These are phyloP conservation scores for Gila orcuttii DNA, from an alignment of 2,113 vertebrate genomes.

Conservation along the genomic window DNA sequence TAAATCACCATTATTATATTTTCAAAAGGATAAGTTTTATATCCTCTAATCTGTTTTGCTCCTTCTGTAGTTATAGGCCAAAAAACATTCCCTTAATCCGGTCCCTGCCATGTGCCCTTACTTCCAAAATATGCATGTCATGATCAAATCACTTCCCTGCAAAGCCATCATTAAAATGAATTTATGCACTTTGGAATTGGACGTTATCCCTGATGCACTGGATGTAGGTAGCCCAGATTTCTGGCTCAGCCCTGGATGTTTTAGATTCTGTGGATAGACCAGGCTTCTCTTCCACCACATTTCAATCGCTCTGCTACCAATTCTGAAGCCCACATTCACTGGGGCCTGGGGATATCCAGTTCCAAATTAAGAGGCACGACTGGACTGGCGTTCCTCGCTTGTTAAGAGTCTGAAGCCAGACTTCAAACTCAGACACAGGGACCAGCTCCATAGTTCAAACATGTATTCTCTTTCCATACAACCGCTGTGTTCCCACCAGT, in stretches of 20 bases:
- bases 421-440: conserved; percentile 54
- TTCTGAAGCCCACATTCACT: conserved; percentile 51
- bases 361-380: conserved; percentile 47
- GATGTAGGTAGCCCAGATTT: conserved; percentile 59
- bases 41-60: not conserved
- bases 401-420: conserved; percentile 53
- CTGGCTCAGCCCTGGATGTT: conserved; percentile 42
- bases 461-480: conserved; percentile 33
- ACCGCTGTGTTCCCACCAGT: conserved; percentile 39
- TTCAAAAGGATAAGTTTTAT: not conserved
- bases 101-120: not conserved
- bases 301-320: conserved; percentile 46
- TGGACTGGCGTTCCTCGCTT: conserved; percentile 53
- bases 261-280: not conserved
- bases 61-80: not conserved
- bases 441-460: conserved; percentile 56
- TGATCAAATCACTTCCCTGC: conserved; percentile 38
- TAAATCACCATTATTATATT: conserved; percentile 35
- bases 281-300: conserved; percentile 5
- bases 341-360: conserved; percentile 56
- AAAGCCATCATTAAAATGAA: conserved; percentile 46
- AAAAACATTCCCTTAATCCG: not conserved
- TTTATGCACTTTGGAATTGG: conserved; percentile 47
- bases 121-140: conserved; percentile 10
- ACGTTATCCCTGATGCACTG: conserved; percentile 51